These are phyloP conservation scores for Sebastes jordani DNA, from an alignment of 2,797 vertebrate genomes.

Conservation along the genomic window DNA sequence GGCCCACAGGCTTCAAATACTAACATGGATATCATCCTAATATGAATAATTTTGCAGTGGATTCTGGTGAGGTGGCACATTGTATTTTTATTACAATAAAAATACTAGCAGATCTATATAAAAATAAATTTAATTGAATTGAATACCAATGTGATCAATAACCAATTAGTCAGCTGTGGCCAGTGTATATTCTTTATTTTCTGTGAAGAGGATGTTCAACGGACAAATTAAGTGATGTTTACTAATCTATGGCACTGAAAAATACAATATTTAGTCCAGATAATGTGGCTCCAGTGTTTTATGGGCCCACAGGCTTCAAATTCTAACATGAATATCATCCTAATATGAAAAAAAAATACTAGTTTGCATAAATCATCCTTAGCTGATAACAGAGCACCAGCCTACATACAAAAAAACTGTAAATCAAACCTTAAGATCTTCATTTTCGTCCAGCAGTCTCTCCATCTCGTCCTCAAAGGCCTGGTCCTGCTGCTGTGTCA, in stretches of 20 bases:
- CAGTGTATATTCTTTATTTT: background rate
- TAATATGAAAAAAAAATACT: background rate
- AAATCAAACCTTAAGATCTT: constrained; percentile 90
- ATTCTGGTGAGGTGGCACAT: background rate
- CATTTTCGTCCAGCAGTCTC: constrained; percentile 92
- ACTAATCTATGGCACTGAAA: background rate
- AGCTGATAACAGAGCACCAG: background rate
- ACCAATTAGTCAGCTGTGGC: constrained; percentile 24
- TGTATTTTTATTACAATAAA: background rate
- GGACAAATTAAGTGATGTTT: constrained; percentile 18
- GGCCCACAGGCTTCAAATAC: background rate
- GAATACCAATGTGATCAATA: constrained; percentile 41
- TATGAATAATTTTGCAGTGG: background rate
- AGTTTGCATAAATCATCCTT: background rate
- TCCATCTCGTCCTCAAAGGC: constrained; percentile 90
- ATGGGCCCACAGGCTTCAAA: background rate
- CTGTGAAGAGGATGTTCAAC: background rate
- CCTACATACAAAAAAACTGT: background rate
- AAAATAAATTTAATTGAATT: too few species aligned
- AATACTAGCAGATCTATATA: constrained; percentile 22
- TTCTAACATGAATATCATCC: background rate
- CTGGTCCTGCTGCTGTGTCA: constrained; percentile 86
- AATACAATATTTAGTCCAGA: background rate
- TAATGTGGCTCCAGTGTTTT: background rate
- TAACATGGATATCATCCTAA: background rate